phyloP scores from a whole-genome alignment of 2,888 invertebrate genomes.

The Cryptus armator region DNA sequence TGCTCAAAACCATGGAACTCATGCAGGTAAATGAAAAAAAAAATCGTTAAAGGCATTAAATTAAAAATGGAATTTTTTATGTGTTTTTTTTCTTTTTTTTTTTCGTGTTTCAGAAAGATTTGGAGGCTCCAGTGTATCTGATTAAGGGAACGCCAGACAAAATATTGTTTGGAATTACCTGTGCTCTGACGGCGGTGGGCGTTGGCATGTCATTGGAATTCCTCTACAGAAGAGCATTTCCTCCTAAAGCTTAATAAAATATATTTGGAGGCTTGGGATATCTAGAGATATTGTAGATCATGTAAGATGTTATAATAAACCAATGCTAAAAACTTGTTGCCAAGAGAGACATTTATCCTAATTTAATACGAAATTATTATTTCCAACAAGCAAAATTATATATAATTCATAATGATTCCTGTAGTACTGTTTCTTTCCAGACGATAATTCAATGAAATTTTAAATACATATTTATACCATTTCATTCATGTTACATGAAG shows the following conservation, averaged over 20 bases:
- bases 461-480: no score
- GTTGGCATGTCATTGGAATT: not conserved
- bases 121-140: slow-evolving; percentile 55
- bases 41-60: no score
- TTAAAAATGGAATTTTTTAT: not conserved
- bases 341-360: not conserved
- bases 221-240: slow-evolving; percentile 1
- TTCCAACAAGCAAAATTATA: not conserved
- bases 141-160: slow-evolving; percentile 67
- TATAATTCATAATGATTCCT: not conserved
- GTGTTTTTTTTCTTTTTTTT: slow-evolving; percentile 12
- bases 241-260: slow-evolving; percentile 7
- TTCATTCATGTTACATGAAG: no score
- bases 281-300: slow-evolving; percentile 45
- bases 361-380: not conserved
- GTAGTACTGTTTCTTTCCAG: not conserved
- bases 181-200: not conserved
- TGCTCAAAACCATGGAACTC: slow-evolving; percentile 49
- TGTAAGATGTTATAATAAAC: slow-evolving; percentile 49
- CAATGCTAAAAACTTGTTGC: slow-evolving; percentile 18
- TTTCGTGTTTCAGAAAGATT: slow-evolving; percentile 49
- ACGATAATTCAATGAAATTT: no score
- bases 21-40: slow-evolving; percentile 59
- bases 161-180: slow-evolving; percentile 57
- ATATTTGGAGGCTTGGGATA: slow-evolving; percentile 15